Base-by-base conservation (phyloP, 1,140 invertebrate species). In the Augochlora pura region DNA sequence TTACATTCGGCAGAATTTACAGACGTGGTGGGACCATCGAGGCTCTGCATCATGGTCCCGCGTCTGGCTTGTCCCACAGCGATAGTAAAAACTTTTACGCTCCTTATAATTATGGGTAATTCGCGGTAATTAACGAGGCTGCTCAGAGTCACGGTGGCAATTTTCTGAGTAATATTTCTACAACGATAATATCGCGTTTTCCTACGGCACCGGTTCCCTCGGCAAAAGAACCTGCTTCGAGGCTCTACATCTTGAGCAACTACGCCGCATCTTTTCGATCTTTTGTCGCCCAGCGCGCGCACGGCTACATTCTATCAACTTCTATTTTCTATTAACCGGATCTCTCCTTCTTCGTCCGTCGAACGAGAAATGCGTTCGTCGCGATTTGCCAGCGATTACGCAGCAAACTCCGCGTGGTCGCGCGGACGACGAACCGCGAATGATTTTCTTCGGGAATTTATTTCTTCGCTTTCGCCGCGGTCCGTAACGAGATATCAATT, bases 81-180 rank as follows among this genome's bases (percentile, higher is more conserved):
- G 92, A 92, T 93, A 93, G 92, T 92, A 93, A 93, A 93, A 93
- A 93, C 92, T 93, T 93, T 93, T 93, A 91, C 90, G 91, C 88
- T 92, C 90, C 91, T 93, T 92, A 93, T 93, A 93, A 93, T 93
- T 93, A 93, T 91, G 91, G 92, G 91, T 93, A 93, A 93, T 93
- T 92, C 91, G 91, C 90, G 91, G 90, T 93, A 93, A 93, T 93
- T 93, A 93, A 93, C 92, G 92, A 92, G 91, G 90, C 91, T 92
- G 91, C 91, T 92, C 90, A 90, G 74, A 93, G 91, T 92, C 91
- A 91, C 89, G 91, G 87, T 88, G 88, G 91, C 90, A 92, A 93
- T 93, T 93, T 93, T 93, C 92, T 92, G 88, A 92, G 89, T 93
- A 91, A 93, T 93, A 93, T 93, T 93, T 93, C 90, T 92, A 78